Base-by-base conservation (phyloP, 92 coral and sea anemone species). In the Virgularia gustaviana region DNA sequence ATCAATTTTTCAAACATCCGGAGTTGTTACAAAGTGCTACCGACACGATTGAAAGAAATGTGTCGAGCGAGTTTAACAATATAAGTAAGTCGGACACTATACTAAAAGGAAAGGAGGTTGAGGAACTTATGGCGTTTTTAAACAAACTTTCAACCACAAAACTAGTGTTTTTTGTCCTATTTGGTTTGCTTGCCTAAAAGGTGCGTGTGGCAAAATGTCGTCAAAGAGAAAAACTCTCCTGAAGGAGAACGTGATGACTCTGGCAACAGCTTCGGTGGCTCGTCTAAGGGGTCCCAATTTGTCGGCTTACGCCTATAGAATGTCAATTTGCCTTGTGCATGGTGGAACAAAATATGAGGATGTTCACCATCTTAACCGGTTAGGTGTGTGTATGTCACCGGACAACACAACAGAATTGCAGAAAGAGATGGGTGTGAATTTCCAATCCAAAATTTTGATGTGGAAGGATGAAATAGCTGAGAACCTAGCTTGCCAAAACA, bases 331-430 rank as follows among this genome's bases (percentile, higher is more conserved):
- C 35, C 5, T 27, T 36, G 34, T 18, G 36, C 51, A 49, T 37
- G 54, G 83, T 36, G 87, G 87, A 3, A 52, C 70, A 20, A 83
- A 58, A 25, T 59, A 56, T 49, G 71, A 78, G 34, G 83, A 78
- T 22, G 61, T 70, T 25, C 28, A 72, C 11, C 63, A 80, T 12
- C 78, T 78, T 9, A 72, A 78, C 51, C 83, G 49, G 49, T 53
- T 83, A 9, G 83, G 87, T 13, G 43, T 83, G 27, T 83, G 87
- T 72, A 83, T 83, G 87, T 31, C 74, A 36, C 80, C 83, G 20
- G 20, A 71, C 22, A 62, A 70, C 13, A 39, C 49, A 3, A 42
- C 77, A 60, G 15, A 32, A 9, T 12, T 25, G 15, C 29, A 13
- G 9, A 18, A 24, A 18, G 16, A 18, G 27, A 70, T 63, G 79